Evolutionary conservation across 2,797 vertebrate genomes (phyloP).

Genomic region (Meda fulgida): DNA sequence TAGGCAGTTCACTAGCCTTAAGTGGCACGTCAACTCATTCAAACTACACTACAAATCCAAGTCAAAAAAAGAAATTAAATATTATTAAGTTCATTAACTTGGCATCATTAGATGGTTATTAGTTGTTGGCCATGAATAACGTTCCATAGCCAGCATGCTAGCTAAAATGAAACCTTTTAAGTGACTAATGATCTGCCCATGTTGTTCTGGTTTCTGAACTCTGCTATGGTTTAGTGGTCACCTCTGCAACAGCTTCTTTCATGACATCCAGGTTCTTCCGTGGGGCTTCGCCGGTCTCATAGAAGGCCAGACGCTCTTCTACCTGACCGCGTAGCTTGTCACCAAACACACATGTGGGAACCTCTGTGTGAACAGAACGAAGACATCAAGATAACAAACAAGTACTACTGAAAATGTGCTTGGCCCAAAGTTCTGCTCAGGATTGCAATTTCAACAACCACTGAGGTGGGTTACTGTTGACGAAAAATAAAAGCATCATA

Average conservation of each 20-base stretch:
- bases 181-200: background rate
- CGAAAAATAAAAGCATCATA: conserved; percentile 96
- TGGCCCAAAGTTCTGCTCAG: conserved; percentile 84
- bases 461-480: conserved; percentile 91
- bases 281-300: conserved; percentile 90
- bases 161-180: background rate
- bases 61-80: no score
- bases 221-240: no score
- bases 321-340: conserved; percentile 93
- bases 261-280: conserved; percentile 95
- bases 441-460: conserved; percentile 76
- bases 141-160: background rate
- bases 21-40: background rate
- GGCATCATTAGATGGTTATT: background rate
- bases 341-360: conserved; percentile 90
- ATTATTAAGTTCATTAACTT: no score
- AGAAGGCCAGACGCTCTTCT: conserved; percentile 92
- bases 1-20: background rate
- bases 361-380: conserved; percentile 73
- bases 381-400: background rate
- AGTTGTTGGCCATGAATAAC: background rate
- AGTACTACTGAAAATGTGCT: rapidly evolving
- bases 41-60: no score
- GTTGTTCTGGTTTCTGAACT: no score
- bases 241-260: conserved; percentile 92